Evolutionary conservation across 2,888 invertebrate genomes (phyloP).

Genomic region (Brachypalpus laphriformis): DNA sequence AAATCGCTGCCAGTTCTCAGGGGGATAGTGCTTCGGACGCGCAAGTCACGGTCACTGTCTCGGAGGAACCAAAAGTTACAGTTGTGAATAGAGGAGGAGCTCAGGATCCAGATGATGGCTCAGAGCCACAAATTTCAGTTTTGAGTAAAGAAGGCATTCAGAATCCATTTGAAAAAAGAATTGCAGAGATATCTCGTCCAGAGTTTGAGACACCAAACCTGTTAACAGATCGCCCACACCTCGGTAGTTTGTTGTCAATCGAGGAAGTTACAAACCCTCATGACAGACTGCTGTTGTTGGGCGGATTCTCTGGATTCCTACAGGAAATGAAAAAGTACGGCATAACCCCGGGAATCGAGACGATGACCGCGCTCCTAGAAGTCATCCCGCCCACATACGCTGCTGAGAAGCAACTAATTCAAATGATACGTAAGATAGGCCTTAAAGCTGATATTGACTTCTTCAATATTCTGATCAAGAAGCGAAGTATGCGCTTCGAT

Average conservation of each 20-base stretch:
- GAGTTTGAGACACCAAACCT: constrained; percentile 86
- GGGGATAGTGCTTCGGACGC: not conserved
- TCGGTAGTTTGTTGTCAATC: constrained; percentile 86
- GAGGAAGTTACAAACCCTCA: constrained; percentile 85
- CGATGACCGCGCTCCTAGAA: constrained; percentile 90
- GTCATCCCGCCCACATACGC: constrained; percentile 86
- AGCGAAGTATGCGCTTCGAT: constrained; percentile 88
- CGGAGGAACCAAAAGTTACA: not conserved
- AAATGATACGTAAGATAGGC: constrained; percentile 85
- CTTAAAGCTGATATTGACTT: constrained; percentile 91
- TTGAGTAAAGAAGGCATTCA: not conserved
- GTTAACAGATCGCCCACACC: constrained; percentile 85
- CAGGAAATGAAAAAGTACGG: constrained; percentile 87
- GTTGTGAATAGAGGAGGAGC: not conserved
- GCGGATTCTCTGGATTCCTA: constrained; percentile 91
- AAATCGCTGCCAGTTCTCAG: constrained; percentile 23
- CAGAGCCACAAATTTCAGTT: not conserved
- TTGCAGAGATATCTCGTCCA: constrained; percentile 33
- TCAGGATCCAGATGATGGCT: not conserved
- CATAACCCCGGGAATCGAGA: constrained; percentile 90
- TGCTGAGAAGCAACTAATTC: constrained; percentile 88
- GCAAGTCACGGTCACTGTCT: not conserved
- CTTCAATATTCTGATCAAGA: constrained; percentile 93
- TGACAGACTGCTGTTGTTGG: constrained; percentile 88
- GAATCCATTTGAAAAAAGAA: not conserved